Evolutionary conservation across 1,140 invertebrate genomes (phyloP).

Genomic region (Nylanderia fulva): DNA sequence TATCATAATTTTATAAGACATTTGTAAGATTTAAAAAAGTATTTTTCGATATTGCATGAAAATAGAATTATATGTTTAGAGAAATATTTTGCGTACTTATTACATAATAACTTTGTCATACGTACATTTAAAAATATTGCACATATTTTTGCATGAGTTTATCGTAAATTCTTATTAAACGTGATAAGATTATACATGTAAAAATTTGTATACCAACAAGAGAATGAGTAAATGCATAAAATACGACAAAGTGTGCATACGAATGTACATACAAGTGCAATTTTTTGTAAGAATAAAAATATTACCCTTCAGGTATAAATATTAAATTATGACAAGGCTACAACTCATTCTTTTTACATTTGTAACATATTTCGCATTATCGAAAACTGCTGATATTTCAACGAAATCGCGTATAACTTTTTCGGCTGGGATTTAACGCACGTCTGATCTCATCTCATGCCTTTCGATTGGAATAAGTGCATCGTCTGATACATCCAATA

Average conservation of each 20-base stretch:
- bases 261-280: background rate
- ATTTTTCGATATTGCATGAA: background rate
- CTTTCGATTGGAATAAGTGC: conserved; percentile 32
- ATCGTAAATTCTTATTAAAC: background rate
- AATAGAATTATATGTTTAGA: background rate
- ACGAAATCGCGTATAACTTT: background rate
- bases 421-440: conserved; percentile 45
- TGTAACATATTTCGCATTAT: conserved; percentile 4
- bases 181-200: background rate
- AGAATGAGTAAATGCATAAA: background rate
- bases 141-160: background rate
- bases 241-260: background rate
- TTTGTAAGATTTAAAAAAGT: background rate
- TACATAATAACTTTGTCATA: background rate
- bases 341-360: conserved; percentile 7
- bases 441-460: conserved; percentile 40
- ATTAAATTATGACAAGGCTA: background rate
- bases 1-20: background rate
- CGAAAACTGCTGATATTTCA: conserved; percentile 31
- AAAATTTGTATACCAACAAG: background rate
- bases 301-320: background rate
- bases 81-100: background rate
- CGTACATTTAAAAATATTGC: background rate
- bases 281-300: background rate
- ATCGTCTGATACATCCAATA: conserved; percentile 7